Percentiles rank a stretch among this genome's conserved stretches.
Evolutionary conservation across 2,113 vertebrate genomes (phyloP).

Genomic region (Psittacara wagleri): DNA sequence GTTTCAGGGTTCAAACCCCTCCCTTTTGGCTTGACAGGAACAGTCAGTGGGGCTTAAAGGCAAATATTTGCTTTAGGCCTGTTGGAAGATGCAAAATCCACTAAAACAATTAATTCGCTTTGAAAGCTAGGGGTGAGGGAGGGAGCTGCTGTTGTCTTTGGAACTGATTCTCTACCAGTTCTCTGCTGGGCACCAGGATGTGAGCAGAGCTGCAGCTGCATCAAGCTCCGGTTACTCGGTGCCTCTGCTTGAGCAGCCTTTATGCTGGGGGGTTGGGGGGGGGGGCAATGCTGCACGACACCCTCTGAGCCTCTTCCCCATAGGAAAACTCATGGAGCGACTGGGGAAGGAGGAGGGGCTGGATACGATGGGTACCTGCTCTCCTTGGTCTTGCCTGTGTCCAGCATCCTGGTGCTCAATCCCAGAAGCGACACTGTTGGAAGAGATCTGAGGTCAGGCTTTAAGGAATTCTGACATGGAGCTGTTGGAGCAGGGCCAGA

Average conservation of each 20-base stretch:
- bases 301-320: background rate
- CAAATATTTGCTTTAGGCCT: background rate
- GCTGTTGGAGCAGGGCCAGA: background rate
- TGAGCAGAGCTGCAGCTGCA: background rate
- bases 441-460: background rate
- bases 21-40: background rate
- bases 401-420: accelerated
- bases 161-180: background rate
- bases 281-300: accelerated
- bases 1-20: background rate
- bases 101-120: background rate
- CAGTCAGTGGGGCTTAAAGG: background rate
- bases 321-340: accelerated
- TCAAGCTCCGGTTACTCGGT: background rate
- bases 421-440: accelerated
- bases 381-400: background rate
- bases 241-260: background rate
- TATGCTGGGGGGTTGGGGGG: background rate
- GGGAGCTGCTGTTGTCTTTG: background rate
- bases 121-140: background rate
- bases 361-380: background rate
- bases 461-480: background rate
- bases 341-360: background rate
- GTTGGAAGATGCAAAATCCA: background rate
- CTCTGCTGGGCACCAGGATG: background rate